Percentiles rank a stretch among this genome's conserved stretches.
Evolutionary conservation across 2,888 invertebrate genomes (phyloP).

Genomic region (Troilus luridus): DNA sequence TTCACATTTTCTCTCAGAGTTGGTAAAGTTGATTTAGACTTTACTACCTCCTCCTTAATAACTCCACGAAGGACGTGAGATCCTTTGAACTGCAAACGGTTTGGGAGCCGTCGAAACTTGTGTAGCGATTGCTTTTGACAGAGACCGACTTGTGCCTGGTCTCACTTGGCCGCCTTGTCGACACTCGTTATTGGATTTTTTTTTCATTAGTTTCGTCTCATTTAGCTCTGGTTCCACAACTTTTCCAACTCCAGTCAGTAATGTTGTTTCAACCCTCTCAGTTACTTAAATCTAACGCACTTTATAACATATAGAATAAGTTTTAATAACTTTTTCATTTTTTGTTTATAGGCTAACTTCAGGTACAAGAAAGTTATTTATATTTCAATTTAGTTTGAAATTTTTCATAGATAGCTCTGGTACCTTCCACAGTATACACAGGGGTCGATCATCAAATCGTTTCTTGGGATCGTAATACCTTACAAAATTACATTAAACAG

Average conservation of each 20-base stretch:
- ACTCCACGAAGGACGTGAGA: not conserved
- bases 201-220: conserved; percentile 13
- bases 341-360: too few relatives aligned
- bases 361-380: too few relatives aligned
- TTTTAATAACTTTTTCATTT: too few relatives aligned
- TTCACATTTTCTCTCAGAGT: not conserved
- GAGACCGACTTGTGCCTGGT: not conserved
- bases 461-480: too few relatives aligned
- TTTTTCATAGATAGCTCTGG: too few relatives aligned
- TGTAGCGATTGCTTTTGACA: not conserved
- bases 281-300: not conserved
- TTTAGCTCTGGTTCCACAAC: not conserved
- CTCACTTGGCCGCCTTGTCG: not conserved
- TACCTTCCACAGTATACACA: too few relatives aligned
- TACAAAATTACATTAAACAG: too few relatives aligned
- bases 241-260: not conserved
- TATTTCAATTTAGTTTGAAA: too few relatives aligned
- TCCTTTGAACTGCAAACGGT: not conserved
- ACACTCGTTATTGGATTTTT: not conserved
- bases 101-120: not conserved
- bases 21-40: not conserved
- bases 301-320: not conserved
- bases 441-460: too few relatives aligned
- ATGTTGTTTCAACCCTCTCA: not conserved
- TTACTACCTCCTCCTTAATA: not conserved